phyloP scores from a whole-genome alignment of 2,888 invertebrate genomes.

The Willowsia nigromaculata region DNA sequence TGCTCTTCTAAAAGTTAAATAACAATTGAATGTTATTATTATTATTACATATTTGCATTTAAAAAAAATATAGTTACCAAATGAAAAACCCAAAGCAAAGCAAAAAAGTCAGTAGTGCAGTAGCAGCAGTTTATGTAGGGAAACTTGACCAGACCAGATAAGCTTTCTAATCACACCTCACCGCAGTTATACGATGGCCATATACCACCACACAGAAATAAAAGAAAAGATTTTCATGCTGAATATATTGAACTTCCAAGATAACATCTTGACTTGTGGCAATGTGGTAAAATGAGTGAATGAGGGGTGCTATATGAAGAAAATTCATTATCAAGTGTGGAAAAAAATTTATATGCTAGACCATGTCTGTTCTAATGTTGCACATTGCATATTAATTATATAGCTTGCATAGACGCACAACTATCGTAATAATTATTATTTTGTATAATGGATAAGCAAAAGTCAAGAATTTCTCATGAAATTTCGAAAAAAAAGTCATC shows the following conservation, averaged over 20 bases:
- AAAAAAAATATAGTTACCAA: background rate
- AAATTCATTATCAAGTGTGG: slow-evolving; percentile 1
- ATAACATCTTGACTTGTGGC: background rate
- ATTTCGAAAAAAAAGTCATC: slow-evolving; percentile 31
- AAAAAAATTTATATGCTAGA: background rate
- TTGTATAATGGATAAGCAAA: no score
- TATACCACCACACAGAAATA: background rate
- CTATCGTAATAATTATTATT: background rate
- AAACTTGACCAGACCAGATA: slow-evolving; percentile 30
- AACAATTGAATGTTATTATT: background rate
- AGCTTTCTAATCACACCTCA: slow-evolving; percentile 66
- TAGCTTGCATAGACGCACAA: background rate
- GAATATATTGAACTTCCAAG: no score
- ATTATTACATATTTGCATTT: slow-evolving; percentile 17
- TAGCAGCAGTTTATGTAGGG: background rate
- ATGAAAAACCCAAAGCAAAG: background rate
- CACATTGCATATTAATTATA: background rate
- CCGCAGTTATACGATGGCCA: background rate
- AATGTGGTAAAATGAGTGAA: background rate
- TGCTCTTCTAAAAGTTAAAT: background rate
- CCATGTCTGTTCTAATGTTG: background rate
- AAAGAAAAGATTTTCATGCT: background rate
- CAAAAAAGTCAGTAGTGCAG: background rate
- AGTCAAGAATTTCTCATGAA: slow-evolving; percentile 44
- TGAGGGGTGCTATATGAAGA: background rate